A percentile compares a stretch with the other conserved stretches of the same genome.
phyloP scores from a whole-genome alignment of 2,797 vertebrate species.

The Megalops cyprinoides region DNA sequence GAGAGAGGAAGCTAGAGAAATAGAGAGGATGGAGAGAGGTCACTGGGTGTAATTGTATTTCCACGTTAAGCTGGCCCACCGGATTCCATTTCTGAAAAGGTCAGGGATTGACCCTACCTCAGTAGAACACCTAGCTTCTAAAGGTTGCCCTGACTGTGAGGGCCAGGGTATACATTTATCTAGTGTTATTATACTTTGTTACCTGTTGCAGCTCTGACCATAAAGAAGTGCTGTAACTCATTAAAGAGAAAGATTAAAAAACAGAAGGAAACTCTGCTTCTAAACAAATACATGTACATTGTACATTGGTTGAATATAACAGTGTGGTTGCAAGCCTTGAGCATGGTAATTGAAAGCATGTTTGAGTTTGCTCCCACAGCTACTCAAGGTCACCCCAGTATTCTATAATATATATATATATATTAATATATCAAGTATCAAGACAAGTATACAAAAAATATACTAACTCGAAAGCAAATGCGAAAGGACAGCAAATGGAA shows the following conservation, averaged over 20 bases:
- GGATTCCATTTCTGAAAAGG: background rate
- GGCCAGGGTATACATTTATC: background rate
- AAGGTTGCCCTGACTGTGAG: background rate
- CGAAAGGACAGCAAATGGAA: no score
- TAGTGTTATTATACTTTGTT: background rate
- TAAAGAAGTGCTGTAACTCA: background rate
- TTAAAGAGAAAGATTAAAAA: background rate
- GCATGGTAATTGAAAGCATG: no score
- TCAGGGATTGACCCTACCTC: background rate
- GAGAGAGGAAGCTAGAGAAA: no score
- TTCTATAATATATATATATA: no score
- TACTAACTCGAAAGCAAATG: no score
- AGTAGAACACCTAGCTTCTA: background rate
- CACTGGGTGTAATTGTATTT: slow-evolving; percentile 10
- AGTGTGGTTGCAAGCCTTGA: no score
- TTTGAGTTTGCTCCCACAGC: no score
- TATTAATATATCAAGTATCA: no score
- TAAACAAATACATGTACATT: no score
- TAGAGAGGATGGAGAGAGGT: background rate
- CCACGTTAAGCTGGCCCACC: background rate
- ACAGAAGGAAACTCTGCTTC: background rate
- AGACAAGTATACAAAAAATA: no score
- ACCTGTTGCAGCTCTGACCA: background rate
- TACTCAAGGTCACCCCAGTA: no score
- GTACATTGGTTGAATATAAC: no score